These are phyloP conservation scores for Haliclystus octoradiatus DNA, from an alignment of 30 jellyfish, hydroid and myxozoan genomes.

Conservation along the genomic window DNA sequence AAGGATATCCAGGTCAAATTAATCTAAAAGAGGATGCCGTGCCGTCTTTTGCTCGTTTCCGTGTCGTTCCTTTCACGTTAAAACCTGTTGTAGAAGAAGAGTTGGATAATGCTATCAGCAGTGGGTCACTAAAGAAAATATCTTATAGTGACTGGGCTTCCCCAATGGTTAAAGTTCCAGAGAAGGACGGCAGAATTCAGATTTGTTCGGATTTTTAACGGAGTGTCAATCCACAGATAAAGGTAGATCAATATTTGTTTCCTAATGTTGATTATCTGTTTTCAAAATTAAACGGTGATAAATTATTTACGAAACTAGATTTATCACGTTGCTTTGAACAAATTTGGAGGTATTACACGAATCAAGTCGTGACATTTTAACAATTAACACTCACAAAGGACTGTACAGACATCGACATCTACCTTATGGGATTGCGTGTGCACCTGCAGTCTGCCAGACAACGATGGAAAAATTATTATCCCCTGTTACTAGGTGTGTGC, in stretches of 20 bases:
- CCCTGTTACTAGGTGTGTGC: too few species aligned
- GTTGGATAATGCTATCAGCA: conserved; percentile 13
- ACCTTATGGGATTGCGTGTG: too few species aligned
- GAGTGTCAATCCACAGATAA: conserved; percentile 36
- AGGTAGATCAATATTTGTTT: conserved; percentile 29
- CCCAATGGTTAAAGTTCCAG: conserved; percentile 21
- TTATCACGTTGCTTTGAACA: conserved; percentile 41
- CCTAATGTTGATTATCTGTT: conserved; percentile 26
- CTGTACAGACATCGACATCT: too few species aligned
- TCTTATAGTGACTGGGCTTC: conserved; percentile 20
- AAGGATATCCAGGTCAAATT: conserved; percentile 3
- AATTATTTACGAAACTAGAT: conserved; percentile 34
- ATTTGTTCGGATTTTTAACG: conserved; percentile 40
- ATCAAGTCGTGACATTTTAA: conserved; percentile 2
- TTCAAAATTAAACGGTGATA: conserved; percentile 39
- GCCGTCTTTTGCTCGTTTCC: too few species aligned
- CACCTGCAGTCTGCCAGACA: too few species aligned
- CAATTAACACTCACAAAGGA: conserved; percentile 50
- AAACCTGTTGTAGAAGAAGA: conserved; percentile 24
- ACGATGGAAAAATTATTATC: too few species aligned
- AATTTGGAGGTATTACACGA: conserved; percentile 23
- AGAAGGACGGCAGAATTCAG: conserved; percentile 37
- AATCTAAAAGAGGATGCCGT: conserved; percentile 11
- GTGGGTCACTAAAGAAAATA: conserved; percentile 8
- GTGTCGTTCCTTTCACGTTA: conserved; percentile 55